Percentiles rank a stretch among this genome's conserved stretches.
These are phyloP conservation scores for Diadophis punctatus DNA, from an alignment of 2,113 vertebrate genomes.

Conservation along the genomic window DNA sequence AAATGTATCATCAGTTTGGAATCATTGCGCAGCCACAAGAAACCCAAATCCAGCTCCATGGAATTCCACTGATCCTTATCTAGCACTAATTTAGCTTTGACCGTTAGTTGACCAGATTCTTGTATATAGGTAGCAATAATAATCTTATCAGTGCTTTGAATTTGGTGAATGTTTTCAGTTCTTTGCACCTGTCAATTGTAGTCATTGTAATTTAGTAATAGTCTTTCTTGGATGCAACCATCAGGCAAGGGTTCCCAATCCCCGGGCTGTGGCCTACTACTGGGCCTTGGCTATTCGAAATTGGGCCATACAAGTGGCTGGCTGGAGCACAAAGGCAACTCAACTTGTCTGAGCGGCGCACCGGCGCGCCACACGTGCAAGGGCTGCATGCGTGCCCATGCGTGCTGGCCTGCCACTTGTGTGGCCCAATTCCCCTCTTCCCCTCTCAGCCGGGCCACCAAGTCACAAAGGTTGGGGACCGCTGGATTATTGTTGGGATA, in stretches of 20 bases:
- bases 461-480: neutral
- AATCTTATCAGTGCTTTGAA: neutral
- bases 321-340: neutral
- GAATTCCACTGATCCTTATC: neutral
- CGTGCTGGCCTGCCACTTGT: neutral
- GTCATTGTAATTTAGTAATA: neutral
- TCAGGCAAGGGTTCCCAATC: neutral
- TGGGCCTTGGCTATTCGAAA: neutral
- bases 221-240: neutral
- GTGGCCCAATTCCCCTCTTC: neutral
- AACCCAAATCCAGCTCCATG: neutral
- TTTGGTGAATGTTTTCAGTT: neutral
- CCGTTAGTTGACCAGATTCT: neutral
- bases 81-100: neutral
- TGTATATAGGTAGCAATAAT: neutral
- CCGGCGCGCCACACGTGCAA: neutral
- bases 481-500: neutral
- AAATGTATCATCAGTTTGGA: neutral
- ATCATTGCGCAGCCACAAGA: neutral
- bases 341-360: too few species aligned
- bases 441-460: neutral
- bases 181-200: neutral
- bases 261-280: too few species aligned
- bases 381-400: too few species aligned
- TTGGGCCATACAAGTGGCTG: neutral